A percentile compares a stretch with the other conserved stretches of the same genome.
Evolutionary conservation across 1,140 invertebrate genomes (phyloP).

Genomic region (Aphaenogaster rudis): DNA sequence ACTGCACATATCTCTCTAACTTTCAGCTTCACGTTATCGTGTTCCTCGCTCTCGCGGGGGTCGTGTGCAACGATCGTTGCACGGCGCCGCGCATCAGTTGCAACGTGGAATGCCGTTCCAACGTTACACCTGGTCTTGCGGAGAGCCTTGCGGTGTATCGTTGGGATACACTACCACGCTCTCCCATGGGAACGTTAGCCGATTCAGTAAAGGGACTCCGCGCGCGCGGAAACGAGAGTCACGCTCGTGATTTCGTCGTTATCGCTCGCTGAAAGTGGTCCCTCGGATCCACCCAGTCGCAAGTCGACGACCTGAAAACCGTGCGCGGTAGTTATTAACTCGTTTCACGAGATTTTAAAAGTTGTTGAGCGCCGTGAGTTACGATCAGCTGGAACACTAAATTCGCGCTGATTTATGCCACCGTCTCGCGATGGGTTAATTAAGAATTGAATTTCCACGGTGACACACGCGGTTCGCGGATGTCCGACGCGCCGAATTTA

Average conservation of each 20-base stretch:
- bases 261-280: constrained; percentile 72
- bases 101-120: constrained; percentile 74
- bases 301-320: constrained; percentile 47
- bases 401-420: constrained; percentile 51
- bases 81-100: constrained; percentile 73
- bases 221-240: constrained; percentile 70
- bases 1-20: not conserved
- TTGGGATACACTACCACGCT: constrained; percentile 49
- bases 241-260: constrained; percentile 73
- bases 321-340: constrained; percentile 53
- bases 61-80: constrained; percentile 65
- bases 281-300: constrained; percentile 45
- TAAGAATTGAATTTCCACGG: constrained; percentile 54
- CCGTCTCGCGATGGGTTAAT: constrained; percentile 43
- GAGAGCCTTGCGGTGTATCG: constrained; percentile 55
- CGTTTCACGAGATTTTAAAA: constrained; percentile 56
- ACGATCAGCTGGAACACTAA: constrained; percentile 40
- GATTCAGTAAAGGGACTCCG: constrained; percentile 68
- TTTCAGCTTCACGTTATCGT: constrained; percentile 55
- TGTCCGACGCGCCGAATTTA: constrained; percentile 33
- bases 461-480: not conserved
- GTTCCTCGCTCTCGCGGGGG: constrained; percentile 69
- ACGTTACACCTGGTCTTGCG: constrained; percentile 75
- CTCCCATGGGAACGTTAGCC: constrained; percentile 70
- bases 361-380: constrained; percentile 42